These are phyloP conservation scores for Corythornis cristatus DNA, from an alignment of 2,113 vertebrate genomes.

Conservation along the genomic window DNA sequence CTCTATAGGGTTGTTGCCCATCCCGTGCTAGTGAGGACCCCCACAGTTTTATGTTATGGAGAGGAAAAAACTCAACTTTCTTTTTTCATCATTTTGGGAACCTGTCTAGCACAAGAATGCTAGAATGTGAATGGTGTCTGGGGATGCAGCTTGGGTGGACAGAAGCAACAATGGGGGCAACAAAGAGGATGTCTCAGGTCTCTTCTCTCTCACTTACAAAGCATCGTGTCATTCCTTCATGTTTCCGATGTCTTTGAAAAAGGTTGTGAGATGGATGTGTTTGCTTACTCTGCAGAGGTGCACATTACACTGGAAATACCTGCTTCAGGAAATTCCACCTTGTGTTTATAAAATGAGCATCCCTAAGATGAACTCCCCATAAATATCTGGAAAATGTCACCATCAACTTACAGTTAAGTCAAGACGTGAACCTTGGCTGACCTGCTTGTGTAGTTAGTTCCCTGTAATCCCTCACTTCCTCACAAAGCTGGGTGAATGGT, in stretches of 20 bases:
- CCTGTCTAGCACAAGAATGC: not conserved
- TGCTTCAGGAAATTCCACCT: constrained; percentile 45
- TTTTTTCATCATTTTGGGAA: not conserved
- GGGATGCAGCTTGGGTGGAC: not conserved
- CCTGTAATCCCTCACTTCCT: constrained; percentile 74
- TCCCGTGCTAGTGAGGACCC: not conserved
- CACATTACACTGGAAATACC: not conserved
- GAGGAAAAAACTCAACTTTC: not conserved
- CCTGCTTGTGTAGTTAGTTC: constrained; percentile 58
- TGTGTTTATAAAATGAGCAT: constrained; percentile 43
- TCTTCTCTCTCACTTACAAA: not conserved
- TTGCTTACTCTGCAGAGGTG: not conserved
- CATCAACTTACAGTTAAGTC: constrained; percentile 18
- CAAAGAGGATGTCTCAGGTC: not conserved
- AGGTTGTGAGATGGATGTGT: not conserved
- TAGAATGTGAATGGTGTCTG: not conserved
- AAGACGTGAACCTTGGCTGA: constrained; percentile 79
- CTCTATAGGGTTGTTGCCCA: not conserved
- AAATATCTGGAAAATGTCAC: constrained; percentile 76
- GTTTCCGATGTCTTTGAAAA: not conserved
- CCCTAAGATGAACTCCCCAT: constrained; percentile 36
- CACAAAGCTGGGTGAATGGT: constrained; percentile 51
- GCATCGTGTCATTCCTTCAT: not conserved
- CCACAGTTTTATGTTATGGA: not conserved
- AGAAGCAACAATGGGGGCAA: not conserved